Evolutionary conservation across 2,797 vertebrate species (phyloP), one percentile per base, ranked within the genome.

Genomic region (Malacoctenus gilli): DNA sequence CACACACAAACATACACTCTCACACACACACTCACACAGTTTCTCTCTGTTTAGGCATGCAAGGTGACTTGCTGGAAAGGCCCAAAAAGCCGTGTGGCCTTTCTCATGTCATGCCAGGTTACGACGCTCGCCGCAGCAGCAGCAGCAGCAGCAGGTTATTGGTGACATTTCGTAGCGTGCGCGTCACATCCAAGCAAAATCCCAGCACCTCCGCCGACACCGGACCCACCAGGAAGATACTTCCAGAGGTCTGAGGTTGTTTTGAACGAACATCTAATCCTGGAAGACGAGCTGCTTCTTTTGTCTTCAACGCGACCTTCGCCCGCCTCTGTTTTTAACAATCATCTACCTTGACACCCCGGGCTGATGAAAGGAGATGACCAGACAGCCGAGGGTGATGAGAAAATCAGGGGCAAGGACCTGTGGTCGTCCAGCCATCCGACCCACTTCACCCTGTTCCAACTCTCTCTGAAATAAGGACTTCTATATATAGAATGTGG

Each of bases 401-500:
- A 48, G n/a, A 58, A 62, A 67, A 67, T 56, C 44, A 46, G 70
- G 68, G 68, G 19, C 63, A 53, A 81, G 54, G 65, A 85, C 68
- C 64, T 58, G 1, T 42, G 61, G 67, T 65, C 61, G 83, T 90
- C 85, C 87, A 59, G 77, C 73, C 68, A 59, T 62, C 58, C 43
- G 86, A 89, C 87, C 91, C 89, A 89, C 74, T 91, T 92, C 87
- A 80, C 79, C 80, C 82, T 50, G 79, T 82, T 83, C 80, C 73
- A 79, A 40, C 52, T 80, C 65, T 30, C 53, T 67, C 64, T 78
- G 87, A 83, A 87, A 85, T 79, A 79, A 83, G 87, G 81, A 75
- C 82, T 84, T 85, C 89, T 92, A 92, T 85, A 83, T 73, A 84
- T 90, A 89, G 91, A 88, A 93, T 90, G 47, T 92, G 91, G 91